Evolutionary conservation across 2,888 invertebrate species (phyloP).

Genomic region (Linnaemya tessellans): DNA sequence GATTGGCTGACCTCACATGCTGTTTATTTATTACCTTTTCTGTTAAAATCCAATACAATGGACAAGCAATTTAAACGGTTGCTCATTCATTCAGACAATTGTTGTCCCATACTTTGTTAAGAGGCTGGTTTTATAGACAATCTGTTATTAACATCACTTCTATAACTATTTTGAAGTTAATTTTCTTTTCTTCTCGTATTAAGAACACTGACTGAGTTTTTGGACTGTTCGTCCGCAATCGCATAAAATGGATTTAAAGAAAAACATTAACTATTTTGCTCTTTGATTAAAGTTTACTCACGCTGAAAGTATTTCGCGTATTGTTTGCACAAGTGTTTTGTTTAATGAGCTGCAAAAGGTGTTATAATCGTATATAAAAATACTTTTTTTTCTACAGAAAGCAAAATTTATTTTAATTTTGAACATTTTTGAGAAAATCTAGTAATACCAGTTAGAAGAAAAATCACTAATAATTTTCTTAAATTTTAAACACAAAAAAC

Average conservation of each 20-base stretch:
- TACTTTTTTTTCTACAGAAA: neutral
- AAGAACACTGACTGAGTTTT: neutral
- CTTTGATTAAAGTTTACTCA: neutral
- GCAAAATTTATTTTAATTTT: too few relatives aligned
- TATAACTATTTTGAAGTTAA: constrained; percentile 26
- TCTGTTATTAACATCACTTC: constrained; percentile 35
- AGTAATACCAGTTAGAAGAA: too few relatives aligned
- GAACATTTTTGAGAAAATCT: too few relatives aligned
- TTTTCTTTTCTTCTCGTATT: neutral
- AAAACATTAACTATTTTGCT: neutral
- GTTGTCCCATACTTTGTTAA: neutral
- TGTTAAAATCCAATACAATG: neutral
- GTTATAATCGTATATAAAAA: neutral
- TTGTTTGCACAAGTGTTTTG: neutral
- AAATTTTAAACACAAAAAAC: too few relatives aligned
- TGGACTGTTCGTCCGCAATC: neutral
- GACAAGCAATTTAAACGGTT: constrained; percentile 8
- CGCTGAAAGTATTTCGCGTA: neutral
- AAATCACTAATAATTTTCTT: too few relatives aligned
- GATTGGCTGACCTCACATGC: constrained; percentile 25
- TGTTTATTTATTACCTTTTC: constrained; percentile 48
- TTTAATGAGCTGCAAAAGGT: neutral
- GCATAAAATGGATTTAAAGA: neutral
- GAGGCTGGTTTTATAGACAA: neutral
- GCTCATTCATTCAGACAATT: neutral